Evolutionary conservation across 2,888 invertebrate genomes (phyloP).

Genomic region (Andrena haemorrhoa): DNA sequence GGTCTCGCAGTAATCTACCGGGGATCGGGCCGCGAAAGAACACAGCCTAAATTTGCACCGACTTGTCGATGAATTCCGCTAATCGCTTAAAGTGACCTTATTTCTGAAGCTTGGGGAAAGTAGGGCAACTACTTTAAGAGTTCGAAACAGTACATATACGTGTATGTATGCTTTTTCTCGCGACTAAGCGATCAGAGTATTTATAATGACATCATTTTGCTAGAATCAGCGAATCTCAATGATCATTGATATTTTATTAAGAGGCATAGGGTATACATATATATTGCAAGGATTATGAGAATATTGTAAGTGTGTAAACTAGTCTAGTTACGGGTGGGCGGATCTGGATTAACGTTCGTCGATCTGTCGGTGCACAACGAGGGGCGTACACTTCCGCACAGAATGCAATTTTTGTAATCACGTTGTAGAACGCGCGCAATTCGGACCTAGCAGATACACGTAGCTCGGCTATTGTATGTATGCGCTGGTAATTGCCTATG

Average conservation of each 20-base stretch:
- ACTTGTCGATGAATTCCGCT: conserved; percentile 51
- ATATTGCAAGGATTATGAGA: conserved; percentile 22
- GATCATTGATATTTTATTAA: conserved; percentile 17
- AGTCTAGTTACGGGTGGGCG: conserved; percentile 51
- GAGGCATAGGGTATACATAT: too few relatives aligned
- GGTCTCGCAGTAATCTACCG: conserved; percentile 82
- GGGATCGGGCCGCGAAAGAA: conserved; percentile 1
- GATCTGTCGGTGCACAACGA: conserved; percentile 41
- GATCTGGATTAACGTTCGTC: conserved; percentile 44
- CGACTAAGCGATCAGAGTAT: background rate
- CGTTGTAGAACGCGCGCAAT: conserved; percentile 55
- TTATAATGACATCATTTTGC: background rate
- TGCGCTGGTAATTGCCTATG: conserved; percentile 35
- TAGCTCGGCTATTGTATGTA: conserved; percentile 37
- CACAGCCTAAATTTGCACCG: conserved; percentile 32
- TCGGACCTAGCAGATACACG: conserved; percentile 36
- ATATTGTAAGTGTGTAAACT: conserved; percentile 65
- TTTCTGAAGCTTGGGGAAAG: background rate
- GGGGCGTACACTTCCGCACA: conserved; percentile 54
- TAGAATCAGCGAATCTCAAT: conserved; percentile 7
- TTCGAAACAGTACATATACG: background rate
- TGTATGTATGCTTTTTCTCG: background rate
- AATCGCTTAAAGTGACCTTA: conserved; percentile 9
- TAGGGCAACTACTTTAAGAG: background rate
- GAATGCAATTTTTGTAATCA: conserved; percentile 48